Base-by-base conservation (phyloP, 2,113 vertebrate species). In the Leucopternis melanops region DNA sequence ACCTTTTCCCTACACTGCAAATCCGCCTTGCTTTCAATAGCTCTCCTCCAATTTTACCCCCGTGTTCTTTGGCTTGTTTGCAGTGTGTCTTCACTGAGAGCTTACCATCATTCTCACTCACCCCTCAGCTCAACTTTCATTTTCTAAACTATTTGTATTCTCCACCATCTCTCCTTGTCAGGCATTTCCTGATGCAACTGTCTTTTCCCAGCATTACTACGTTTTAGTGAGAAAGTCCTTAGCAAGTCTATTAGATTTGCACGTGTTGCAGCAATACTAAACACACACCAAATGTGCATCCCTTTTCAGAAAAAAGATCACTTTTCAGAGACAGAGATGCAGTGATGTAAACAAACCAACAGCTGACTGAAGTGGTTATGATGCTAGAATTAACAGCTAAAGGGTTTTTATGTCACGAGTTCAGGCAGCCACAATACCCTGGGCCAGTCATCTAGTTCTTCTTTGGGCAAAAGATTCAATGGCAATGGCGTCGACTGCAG, bases 341-440 rank as follows among this genome's bases (percentile, higher is more conserved):
- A 54, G 32, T 12, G 83, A 84, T n/a, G 26, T 9, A 85, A 57
- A 55, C 74, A 86, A 61, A 67, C 65, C 2, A 0, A 44, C 21
- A 72, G 84, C 57, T 90, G 75, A 74, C 55, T 62, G 77, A 96
- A 83, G 72, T 9, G 5, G 44, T 50, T 70, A 92, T 0, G 45
- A 85, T 90, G 88, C 86, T 93, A 93, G 66, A 86, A 86, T 88
- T 86, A 94, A 97, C 70, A 92, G 75, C 62, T 74, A 77, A 82
- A 87, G 65, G 5, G 67, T 49, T 86, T 94, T 87, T 67, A 74
- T 25, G 36, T 55, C 95, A 92, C 70, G 74, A 92, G 90, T 88
- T 87, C 7, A 69, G 90, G 82, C 86, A 94, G 75, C 57, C 90
- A 80, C 87, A 80, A 66, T 2, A 74, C 38, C 82, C 45, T 58